phyloP scores from a whole-genome alignment of 2,888 invertebrate species.

The Plebejus melissa region DNA sequence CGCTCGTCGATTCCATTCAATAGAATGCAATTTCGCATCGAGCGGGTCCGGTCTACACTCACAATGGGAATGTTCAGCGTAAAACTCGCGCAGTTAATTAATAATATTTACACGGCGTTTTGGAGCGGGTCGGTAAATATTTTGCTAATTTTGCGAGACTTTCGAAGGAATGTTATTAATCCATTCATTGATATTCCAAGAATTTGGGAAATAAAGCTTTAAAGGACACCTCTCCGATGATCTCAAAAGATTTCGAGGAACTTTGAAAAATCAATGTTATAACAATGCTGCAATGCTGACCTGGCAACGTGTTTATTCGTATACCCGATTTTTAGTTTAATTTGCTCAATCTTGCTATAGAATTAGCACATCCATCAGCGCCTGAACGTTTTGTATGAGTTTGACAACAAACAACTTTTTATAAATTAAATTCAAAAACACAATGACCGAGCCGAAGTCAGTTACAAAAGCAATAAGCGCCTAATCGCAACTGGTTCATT shows the following conservation, averaged over 20 bases:
- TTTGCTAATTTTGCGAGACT: background rate
- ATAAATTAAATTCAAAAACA: background rate
- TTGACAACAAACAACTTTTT: background rate
- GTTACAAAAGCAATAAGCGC: background rate
- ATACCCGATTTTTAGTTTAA: too few species aligned
- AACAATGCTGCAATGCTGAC: too few species aligned
- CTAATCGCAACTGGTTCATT: slow-evolving; percentile 22
- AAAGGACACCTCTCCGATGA: background rate
- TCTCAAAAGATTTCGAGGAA: background rate
- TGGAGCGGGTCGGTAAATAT: background rate
- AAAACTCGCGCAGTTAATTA: background rate
- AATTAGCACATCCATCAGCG: background rate
- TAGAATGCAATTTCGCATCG: slow-evolving; percentile 10
- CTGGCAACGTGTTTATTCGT: too few species aligned
- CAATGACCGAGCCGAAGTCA: background rate
- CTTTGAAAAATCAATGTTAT: background rate
- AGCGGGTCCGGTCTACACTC: background rate
- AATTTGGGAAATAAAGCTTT: background rate
- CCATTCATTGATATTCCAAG: background rate
- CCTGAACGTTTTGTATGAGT: background rate
- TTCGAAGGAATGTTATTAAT: background rate
- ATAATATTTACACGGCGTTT: slow-evolving; percentile 11
- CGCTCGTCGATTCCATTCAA: slow-evolving; percentile 21
- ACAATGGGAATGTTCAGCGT: slow-evolving; percentile 1
- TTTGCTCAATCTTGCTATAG: too few species aligned